Evolutionary conservation across 1,140 invertebrate species (phyloP).

Genomic region (Drosophila erecta): DNA sequence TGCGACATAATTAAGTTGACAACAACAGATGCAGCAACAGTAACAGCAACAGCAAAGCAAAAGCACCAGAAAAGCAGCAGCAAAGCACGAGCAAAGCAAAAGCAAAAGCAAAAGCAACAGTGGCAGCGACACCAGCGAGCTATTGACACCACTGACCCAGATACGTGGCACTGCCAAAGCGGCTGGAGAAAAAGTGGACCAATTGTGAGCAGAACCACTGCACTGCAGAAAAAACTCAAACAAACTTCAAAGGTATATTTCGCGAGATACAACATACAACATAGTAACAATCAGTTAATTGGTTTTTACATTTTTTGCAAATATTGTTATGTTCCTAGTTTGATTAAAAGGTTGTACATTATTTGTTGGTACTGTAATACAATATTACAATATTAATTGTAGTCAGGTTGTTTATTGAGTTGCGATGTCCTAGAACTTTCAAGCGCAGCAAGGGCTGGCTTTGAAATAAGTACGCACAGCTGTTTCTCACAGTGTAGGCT

Average conservation of each 20-base stretch:
- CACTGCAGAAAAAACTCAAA: background rate
- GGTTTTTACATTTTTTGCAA: no score
- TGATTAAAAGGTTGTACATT: no score
- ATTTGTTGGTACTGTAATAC: no score
- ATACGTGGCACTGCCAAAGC: constrained; percentile 44
- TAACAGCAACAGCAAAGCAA: constrained; percentile 19
- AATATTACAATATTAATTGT: no score
- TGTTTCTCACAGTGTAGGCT: constrained; percentile 4
- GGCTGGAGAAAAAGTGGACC: constrained; percentile 61
- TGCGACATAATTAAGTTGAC: constrained; percentile 82
- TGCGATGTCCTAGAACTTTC: no score
- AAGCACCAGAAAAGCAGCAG: constrained; percentile 16
- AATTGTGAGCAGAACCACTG: constrained; percentile 13
- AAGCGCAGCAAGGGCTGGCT: no score
- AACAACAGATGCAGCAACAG: constrained; percentile 58
- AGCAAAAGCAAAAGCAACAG: constrained; percentile 31
- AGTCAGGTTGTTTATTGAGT: no score
- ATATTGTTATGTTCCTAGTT: no score
- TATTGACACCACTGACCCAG: constrained; percentile 79
- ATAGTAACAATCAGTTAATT: no score
- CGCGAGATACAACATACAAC: no score
- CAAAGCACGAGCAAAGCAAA: constrained; percentile 28
- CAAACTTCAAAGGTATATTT: no score
- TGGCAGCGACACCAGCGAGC: constrained; percentile 44
- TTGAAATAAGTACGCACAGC: no score